Evolutionary conservation across 2,113 vertebrate genomes (phyloP).

Genomic region (Stomatorhinus ivindoensis): DNA sequence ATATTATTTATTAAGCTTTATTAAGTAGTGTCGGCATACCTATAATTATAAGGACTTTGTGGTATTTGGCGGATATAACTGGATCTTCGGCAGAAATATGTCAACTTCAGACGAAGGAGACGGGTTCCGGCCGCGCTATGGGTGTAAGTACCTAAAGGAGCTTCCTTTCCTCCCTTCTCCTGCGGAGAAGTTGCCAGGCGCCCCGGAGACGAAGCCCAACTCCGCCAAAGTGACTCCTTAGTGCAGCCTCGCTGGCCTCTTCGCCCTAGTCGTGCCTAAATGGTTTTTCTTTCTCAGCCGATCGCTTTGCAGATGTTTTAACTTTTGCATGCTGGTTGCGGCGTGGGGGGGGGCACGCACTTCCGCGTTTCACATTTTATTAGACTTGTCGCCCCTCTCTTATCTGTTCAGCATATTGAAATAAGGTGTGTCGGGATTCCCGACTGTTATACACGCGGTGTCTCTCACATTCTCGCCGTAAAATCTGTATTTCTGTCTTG

Average conservation of each 20-base stretch:
- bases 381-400: background rate
- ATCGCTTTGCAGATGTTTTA: background rate
- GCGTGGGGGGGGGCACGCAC: background rate
- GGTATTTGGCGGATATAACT: constrained; percentile 19
- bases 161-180: constrained; percentile 19
- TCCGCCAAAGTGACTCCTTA: no score
- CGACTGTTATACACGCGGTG: background rate
- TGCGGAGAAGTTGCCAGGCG: background rate
- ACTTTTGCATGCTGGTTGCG: background rate
- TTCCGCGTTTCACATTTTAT: constrained; percentile 11
- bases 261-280: background rate
- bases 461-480: background rate
- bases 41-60: background rate
- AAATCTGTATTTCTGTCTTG: background rate
- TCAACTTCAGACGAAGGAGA: constrained; percentile 66
- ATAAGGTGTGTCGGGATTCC: background rate
- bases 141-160: constrained; percentile 54
- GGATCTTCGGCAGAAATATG: constrained; percentile 47
- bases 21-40: background rate
- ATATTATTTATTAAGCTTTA: constrained; percentile 8
- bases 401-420: background rate
- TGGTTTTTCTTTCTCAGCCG: background rate
- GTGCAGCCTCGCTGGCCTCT: background rate
- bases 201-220: no score
- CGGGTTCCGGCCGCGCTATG: constrained; percentile 61